Base-by-base conservation (phyloP, 2,113 vertebrate genomes). In the Onychorhynchus coronatus region DNA sequence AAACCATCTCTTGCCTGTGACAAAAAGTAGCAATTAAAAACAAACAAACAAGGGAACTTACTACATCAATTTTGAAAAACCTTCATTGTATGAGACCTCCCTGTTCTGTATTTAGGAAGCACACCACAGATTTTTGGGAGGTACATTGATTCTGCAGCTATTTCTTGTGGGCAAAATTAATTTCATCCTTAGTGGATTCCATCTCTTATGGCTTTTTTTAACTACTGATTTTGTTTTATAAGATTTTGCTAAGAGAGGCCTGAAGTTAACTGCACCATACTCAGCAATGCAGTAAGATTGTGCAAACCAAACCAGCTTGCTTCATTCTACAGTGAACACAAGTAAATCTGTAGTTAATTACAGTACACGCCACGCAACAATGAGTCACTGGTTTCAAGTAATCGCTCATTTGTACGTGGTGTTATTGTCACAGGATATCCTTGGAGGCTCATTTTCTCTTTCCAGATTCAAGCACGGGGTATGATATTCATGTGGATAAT, bases 281-380 rank as follows among this genome's bases (percentile, higher is more conserved):
- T 91, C 77, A 83, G 39, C 39, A 66, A 23, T 59, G 23, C 78
- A 61, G 14, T 44, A 83, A 94, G 61, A 93, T 70, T 91, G 70
- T 37, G 59, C 49, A 95, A 89, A 95, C 91, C 81, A 91, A 91
- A 94, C 46, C 87, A 91, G 70, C 44, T 91, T 88, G 58, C 87
- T 42, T 86, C 74, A 72, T 33, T 85, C 94, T 95, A 73, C 44
- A 16, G 66, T 77, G 85, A 95, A 67, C 62, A 73, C 47, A 31
- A 84, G 68, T 52, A 90, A 82, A 83, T 89, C 91, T 90, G 88
- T 67, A 94, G 78, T 92, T 58, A 82, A 93, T 97, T 89, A 85
- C 8, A 4, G 61, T 37, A 56, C 5, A 1, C 62, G 52, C 56
- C 56, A 39, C 73, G 65, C 73, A 91, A 56, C 23, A 90, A 31